phyloP scores from a whole-genome alignment of 1,140 invertebrate species.

The Sinonovacula constricta region DNA sequence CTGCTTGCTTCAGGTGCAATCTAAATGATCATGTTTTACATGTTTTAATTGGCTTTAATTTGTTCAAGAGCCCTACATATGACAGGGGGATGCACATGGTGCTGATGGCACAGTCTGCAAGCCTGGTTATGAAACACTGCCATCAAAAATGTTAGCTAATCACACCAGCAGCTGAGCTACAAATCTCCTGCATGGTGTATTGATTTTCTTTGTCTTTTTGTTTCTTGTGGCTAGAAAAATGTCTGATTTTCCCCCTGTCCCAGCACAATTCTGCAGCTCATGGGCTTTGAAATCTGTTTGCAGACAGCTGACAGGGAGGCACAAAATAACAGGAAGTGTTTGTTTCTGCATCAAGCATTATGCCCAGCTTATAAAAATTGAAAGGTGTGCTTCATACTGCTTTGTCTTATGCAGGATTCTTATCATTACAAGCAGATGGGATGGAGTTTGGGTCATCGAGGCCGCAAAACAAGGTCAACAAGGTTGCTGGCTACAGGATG shows the following conservation, averaged over 20 bases:
- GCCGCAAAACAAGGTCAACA: not conserved
- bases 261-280: slow-evolving; percentile 34
- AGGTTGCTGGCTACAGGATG: not conserved
- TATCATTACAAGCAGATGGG: slow-evolving; percentile 49
- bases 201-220: slow-evolving; percentile 56
- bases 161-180: slow-evolving; percentile 37
- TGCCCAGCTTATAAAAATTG: slow-evolving; percentile 28
- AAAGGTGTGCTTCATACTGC: slow-evolving; percentile 2
- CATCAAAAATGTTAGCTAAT: slow-evolving; percentile 41
- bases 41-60: slow-evolving; percentile 50
- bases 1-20: slow-evolving; percentile 7
- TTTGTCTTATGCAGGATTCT: slow-evolving; percentile 40
- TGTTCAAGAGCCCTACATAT: slow-evolving; percentile 1
- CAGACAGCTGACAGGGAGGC: slow-evolving; percentile 40
- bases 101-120: slow-evolving; percentile 25
- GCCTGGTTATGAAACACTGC: slow-evolving; percentile 34
- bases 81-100: slow-evolving; percentile 35
- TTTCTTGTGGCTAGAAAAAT: slow-evolving; percentile 47
- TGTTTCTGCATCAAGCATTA: slow-evolving; percentile 44
- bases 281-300: slow-evolving; percentile 8
- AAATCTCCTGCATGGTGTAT: slow-evolving; percentile 42
- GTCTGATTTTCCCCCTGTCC: slow-evolving; percentile 32
- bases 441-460: slow-evolving; percentile 16
- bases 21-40: slow-evolving; percentile 27
- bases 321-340: slow-evolving; percentile 15